phyloP scores from a whole-genome alignment of 1,140 invertebrate genomes.

The Temnothorax nylanderi region DNA sequence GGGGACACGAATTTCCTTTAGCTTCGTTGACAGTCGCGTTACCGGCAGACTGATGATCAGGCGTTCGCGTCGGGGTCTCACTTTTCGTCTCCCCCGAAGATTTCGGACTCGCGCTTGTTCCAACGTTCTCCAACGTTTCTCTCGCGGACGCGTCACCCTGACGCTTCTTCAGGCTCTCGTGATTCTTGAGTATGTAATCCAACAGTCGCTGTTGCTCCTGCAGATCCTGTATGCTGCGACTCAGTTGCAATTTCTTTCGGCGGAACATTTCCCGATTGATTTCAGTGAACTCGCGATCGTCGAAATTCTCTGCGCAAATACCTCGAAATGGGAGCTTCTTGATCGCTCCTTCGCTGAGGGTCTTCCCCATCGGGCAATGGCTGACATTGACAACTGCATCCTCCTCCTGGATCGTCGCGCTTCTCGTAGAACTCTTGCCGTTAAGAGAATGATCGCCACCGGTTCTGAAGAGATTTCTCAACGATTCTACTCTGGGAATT shows the following conservation, averaged over 20 bases:
- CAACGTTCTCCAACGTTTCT: constrained; percentile 67
- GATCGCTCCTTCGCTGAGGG: constrained; percentile 80
- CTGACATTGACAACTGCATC: constrained; percentile 51
- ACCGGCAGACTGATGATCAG: neutral
- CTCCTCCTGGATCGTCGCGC: constrained; percentile 77
- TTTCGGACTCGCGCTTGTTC: neutral
- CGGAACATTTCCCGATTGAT: constrained; percentile 30
- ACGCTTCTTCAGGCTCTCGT: constrained; percentile 74
- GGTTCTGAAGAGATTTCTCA: constrained; percentile 86
- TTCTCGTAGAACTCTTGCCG: constrained; percentile 65
- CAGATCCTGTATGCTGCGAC: constrained; percentile 79
- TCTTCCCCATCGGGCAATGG: constrained; percentile 79
- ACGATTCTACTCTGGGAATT: constrained; percentile 87
- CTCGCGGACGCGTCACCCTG: constrained; percentile 68
- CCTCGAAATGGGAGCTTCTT: constrained; percentile 48
- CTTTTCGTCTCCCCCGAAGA: constrained; percentile 46
- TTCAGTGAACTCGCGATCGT: neutral
- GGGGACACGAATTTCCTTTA: neutral
- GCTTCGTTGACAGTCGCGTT: neutral
- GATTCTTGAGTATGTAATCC: constrained; percentile 79
- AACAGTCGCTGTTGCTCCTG: constrained; percentile 77
- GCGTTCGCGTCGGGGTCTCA: constrained; percentile 23
- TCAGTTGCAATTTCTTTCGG: constrained; percentile 76
- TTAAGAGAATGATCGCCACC: constrained; percentile 64
- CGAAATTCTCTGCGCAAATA: neutral